phyloP scores from a whole-genome alignment of 92 coral and sea anemone genomes.

The Porites lobata region DNA sequence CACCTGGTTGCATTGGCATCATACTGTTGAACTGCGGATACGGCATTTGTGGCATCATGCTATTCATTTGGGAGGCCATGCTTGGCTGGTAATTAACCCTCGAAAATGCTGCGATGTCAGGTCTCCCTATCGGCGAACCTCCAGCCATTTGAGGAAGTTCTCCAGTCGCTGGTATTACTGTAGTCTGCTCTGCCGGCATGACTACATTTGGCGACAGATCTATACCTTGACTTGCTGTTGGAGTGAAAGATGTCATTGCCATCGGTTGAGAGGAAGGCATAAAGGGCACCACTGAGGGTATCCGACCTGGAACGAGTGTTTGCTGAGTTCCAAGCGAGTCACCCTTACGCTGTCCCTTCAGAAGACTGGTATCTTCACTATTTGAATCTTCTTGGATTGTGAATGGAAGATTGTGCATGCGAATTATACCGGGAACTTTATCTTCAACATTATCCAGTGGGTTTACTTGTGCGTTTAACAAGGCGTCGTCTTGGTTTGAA shows the following conservation, averaged over 20 bases:
- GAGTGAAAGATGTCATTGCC: not conserved
- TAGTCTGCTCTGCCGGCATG: slow-evolving; percentile 26
- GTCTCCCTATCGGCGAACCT: not conserved
- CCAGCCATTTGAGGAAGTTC: slow-evolving; percentile 14
- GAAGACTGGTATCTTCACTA: slow-evolving; percentile 1
- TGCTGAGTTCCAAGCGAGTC: slow-evolving; percentile 14
- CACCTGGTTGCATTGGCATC: slow-evolving; percentile 19
- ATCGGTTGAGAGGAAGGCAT: slow-evolving; percentile 13
- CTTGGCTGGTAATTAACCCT: slow-evolving; percentile 8
- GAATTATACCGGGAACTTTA: not conserved
- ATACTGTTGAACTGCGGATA: slow-evolving; percentile 32
- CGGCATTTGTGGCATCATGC: slow-evolving; percentile 34
- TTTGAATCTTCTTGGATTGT: slow-evolving; percentile 44
- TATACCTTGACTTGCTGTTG: slow-evolving; percentile 12
- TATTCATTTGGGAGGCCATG: slow-evolving; percentile 11
- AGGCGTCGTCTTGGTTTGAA: not conserved
- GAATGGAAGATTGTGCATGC: slow-evolving; percentile 39
- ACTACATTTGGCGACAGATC: slow-evolving; percentile 42
- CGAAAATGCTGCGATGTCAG: slow-evolving; percentile 16
- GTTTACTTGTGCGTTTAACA: not conserved
- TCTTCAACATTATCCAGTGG: not conserved
- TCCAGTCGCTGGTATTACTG: slow-evolving; percentile 5
- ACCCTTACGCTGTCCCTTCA: not conserved
- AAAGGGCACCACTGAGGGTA: not conserved
- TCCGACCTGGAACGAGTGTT: not conserved